These are phyloP conservation scores for Zaprionus camerounensis DNA, from an alignment of 1,140 invertebrate genomes.

Conservation along the genomic window DNA sequence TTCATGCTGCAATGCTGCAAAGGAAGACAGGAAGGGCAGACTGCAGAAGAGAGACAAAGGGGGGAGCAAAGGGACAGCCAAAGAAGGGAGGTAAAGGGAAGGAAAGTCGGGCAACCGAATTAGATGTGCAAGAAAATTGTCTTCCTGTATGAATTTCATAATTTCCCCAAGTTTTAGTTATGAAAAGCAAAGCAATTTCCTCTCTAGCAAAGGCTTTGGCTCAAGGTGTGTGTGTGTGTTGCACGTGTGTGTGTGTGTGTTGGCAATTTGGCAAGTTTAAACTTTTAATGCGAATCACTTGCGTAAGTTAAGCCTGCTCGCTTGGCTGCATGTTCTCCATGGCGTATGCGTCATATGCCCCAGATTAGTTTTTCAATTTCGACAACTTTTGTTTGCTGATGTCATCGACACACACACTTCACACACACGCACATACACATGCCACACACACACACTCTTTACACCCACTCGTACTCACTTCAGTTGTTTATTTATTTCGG, in stretches of 20 bases:
- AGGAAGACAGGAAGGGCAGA: not conserved
- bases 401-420: slow-evolving; percentile 70
- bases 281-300: slow-evolving; percentile 72
- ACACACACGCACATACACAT: not conserved
- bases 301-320: slow-evolving; percentile 46
- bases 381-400: slow-evolving; percentile 75
- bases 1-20: slow-evolving; percentile 66
- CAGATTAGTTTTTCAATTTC: slow-evolving; percentile 77
- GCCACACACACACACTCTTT: not conserved
- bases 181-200: slow-evolving; percentile 81
- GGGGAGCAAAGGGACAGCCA: not conserved
- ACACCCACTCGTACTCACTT: not conserved
- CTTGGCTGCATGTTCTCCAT: slow-evolving; percentile 24
- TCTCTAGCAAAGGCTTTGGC: slow-evolving; percentile 31
- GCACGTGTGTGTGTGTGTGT: slow-evolving; percentile 31
- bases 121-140: slow-evolving; percentile 83
- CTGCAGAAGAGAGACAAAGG: not conserved
- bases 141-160: slow-evolving; percentile 84
- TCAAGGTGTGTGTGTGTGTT: slow-evolving; percentile 23
- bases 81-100: too few species aligned
- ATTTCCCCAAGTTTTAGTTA: slow-evolving; percentile 83
- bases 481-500: slow-evolving; percentile 65
- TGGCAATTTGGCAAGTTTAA: slow-evolving; percentile 70
- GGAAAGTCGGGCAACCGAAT: slow-evolving; percentile 54
- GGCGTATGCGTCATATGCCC: slow-evolving; percentile 52